Percentiles rank a stretch among this genome's conserved stretches.
phyloP scores from a whole-genome alignment of 2,888 invertebrate species.

The Beris morrisii region DNA sequence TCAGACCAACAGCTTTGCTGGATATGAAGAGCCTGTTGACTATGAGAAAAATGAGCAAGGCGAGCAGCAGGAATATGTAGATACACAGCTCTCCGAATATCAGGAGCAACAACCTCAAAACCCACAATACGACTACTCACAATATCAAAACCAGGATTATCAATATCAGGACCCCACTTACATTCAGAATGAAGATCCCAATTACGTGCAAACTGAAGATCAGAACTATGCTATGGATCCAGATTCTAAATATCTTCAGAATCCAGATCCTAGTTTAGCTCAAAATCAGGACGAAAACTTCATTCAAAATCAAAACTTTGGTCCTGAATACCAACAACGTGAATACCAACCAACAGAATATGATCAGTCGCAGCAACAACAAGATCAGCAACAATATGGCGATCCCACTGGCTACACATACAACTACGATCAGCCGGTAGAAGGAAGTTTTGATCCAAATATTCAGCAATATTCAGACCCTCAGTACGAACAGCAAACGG shows the following conservation, averaged over 20 bases:
- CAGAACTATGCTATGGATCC: not conserved
- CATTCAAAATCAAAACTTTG: slow-evolving; percentile 45
- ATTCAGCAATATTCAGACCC: slow-evolving; percentile 41
- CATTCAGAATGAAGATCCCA: slow-evolving; percentile 30
- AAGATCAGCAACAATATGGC: slow-evolving; percentile 42
- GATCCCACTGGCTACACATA: slow-evolving; percentile 52
- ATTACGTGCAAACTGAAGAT: slow-evolving; percentile 10
- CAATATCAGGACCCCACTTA: slow-evolving; percentile 5
- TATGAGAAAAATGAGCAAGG: not conserved
- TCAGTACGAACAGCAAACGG: slow-evolving; percentile 42
- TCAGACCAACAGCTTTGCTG: no score
- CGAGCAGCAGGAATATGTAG: not conserved
- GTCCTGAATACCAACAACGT: slow-evolving; percentile 42
- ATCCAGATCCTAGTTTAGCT: not conserved
- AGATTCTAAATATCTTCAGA: not conserved
- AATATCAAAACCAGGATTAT: not conserved
- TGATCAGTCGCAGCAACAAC: slow-evolving; percentile 40
- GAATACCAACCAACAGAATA: slow-evolving; percentile 50
- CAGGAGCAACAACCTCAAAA: not conserved
- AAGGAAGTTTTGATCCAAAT: slow-evolving; percentile 42
- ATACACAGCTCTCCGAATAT: not conserved
- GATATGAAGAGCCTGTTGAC: not conserved
- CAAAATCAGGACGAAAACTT: slow-evolving; percentile 24
- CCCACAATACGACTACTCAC: not conserved
- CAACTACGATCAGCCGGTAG: slow-evolving; percentile 47